Base-by-base conservation (phyloP, 1,140 invertebrate species). In the Cotesia typhae region DNA sequence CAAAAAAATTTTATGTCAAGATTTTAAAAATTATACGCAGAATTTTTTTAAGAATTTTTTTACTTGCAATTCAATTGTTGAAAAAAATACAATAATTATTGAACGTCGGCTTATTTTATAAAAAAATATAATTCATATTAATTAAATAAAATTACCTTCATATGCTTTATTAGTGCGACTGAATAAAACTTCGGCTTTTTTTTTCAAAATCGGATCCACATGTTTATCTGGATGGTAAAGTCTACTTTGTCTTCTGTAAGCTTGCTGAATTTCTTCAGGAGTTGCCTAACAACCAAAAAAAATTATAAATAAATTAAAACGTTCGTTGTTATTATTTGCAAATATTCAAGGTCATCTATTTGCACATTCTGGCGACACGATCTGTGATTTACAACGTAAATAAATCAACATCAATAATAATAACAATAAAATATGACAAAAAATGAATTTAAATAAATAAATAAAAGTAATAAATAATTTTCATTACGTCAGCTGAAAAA, bases 171-270 rank as follows among this genome's bases (percentile, higher is more conserved):
- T 98, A 0, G 93, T 94, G 84, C 95, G 94, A 82, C 95, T 95
- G 82, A 98, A 98, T 77, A 98, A 88, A 65, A 92, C 85, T 85
- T 98, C 96, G 2, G 97, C 97, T 87, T 96, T 92, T 80, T 92
- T 93, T 80, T 96, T 96, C 60, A 91, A 89, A 1, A 89, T 89
- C 12, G 92, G 91, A 80, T 96, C 92, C 5, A 89, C 85, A 86
- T 98, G 96, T 86, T 98, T 99, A 82, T 99, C 97, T 5, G 97
- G 97, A 88, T 98, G 97, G 81, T 96, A 98, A 66, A 96, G 91
- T 76, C 92, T 91, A 81, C 96, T 97, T 12, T 97, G 90, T 67
- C 92, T 90, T 75, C 96, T 90, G 84, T 97, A 99, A 0, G 96
- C 94, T 90, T 92, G 93, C 76, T 91, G 96, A 74, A 98, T 97